These are phyloP conservation scores for Campoletis sonorensis DNA, from an alignment of 1,140 invertebrate species.

Conservation along the genomic window DNA sequence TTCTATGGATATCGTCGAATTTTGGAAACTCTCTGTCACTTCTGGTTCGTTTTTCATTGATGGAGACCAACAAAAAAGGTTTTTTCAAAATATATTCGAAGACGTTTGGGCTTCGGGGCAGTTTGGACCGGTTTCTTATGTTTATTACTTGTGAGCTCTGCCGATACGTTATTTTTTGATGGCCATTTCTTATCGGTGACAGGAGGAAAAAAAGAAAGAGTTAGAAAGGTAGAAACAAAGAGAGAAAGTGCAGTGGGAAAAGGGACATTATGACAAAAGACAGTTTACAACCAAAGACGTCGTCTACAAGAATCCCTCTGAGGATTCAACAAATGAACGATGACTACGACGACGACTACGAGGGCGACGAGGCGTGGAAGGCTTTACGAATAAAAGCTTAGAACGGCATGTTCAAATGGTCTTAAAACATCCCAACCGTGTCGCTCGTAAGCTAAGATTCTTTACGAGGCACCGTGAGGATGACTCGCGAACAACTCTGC, in stretches of 20 bases:
- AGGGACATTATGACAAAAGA: not conserved
- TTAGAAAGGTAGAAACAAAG: not conserved
- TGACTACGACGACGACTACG: constrained; percentile 20
- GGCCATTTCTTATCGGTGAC: constrained; percentile 18
- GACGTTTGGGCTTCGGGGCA: not conserved
- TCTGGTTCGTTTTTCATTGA: too few species aligned
- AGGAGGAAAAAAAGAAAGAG: not conserved
- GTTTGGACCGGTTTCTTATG: not conserved
- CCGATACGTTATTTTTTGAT: not conserved
- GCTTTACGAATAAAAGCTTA: constrained; percentile 42
- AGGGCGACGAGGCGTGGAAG: constrained; percentile 16
- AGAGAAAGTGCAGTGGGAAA: not conserved
- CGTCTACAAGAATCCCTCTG: constrained; percentile 11
- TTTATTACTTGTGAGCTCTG: not conserved
- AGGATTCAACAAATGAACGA: constrained; percentile 31
- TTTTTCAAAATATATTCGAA: too few species aligned
- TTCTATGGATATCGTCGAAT: too few species aligned
- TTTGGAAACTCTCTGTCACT: too few species aligned
- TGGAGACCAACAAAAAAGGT: too few species aligned
- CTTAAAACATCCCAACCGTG: constrained; percentile 66
- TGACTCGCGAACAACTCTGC: constrained; percentile 64
- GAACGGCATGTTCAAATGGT: constrained; percentile 58
- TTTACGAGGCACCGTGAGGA: constrained; percentile 72
- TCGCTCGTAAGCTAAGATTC: constrained; percentile 75
- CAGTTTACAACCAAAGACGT: constrained; percentile 22